Conservation (phyloP, 2,888 invertebrate genomes). For the Allolobophora icterica region DNA sequence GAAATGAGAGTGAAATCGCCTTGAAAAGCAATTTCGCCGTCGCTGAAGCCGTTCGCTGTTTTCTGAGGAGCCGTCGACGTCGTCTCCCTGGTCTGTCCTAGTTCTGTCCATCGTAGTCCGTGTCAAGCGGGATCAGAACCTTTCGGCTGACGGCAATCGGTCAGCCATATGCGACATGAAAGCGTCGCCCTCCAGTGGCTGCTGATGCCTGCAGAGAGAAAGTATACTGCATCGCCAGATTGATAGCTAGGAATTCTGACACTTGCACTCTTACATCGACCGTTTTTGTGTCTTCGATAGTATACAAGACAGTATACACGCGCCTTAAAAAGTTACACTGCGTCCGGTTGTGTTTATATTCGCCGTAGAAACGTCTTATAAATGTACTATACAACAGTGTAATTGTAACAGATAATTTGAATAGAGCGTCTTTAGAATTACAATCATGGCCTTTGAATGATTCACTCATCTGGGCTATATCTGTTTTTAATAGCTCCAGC, state of each 20-base stretch:
- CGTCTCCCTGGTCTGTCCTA: neutral
- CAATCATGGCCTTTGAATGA: neutral
- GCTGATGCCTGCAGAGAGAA: neutral
- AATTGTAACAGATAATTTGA: no score
- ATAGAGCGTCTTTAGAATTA: neutral
- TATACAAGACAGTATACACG: neutral
- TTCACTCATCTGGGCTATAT: neutral
- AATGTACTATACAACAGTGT: no score
- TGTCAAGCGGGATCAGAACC: slow-evolving; percentile 11
- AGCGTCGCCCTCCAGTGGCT: neutral
- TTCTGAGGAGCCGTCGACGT: neutral
- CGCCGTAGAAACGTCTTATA: no score
- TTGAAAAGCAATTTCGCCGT: neutral
- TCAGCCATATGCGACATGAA: neutral
- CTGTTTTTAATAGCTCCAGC: no score
- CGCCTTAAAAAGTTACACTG: neutral
- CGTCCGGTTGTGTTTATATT: no score
- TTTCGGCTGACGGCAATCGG: neutral
- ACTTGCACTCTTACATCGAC: neutral
- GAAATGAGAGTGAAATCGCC: slow-evolving; percentile 11
- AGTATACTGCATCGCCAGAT: neutral
- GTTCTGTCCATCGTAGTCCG: slow-evolving; percentile 6
- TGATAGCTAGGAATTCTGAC: neutral
- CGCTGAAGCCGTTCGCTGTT: neutral
- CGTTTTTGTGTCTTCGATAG: neutral